These are phyloP conservation scores for Ibycter americanus DNA, from an alignment of 2,797 vertebrate species.

Conservation along the genomic window DNA sequence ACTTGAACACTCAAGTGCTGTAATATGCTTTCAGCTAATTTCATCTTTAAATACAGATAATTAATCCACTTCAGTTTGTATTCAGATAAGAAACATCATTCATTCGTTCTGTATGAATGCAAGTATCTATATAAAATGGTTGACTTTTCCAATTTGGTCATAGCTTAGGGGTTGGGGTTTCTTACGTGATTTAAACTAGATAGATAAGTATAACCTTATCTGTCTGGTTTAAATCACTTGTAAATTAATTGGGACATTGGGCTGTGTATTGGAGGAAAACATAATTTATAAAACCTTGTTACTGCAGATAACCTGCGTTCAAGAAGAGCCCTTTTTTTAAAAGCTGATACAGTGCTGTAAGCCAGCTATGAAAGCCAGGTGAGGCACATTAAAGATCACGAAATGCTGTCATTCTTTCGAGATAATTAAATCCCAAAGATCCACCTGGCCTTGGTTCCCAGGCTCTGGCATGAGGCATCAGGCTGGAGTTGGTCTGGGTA, in stretches of 20 bases:
- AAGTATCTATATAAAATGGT: not conserved
- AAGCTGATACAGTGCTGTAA: not conserved
- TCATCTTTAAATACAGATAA: conserved; percentile 58
- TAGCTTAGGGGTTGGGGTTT: not conserved
- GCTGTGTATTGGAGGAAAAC: not conserved
- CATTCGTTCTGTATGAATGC: not conserved
- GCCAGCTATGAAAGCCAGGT: not conserved
- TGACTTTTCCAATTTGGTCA: not conserved
- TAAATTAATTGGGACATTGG: not conserved
- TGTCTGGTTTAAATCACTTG: too few relatives aligned
- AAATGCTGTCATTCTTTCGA: not conserved
- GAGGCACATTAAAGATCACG: not conserved
- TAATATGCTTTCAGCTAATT: conserved; percentile 57
- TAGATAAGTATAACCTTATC: not conserved
- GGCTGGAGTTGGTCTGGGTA: not conserved
- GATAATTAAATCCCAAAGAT: not conserved
- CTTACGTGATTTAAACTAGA: not conserved
- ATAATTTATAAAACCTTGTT: not conserved
- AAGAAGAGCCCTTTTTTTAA: not conserved
- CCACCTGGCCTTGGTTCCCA: not conserved
- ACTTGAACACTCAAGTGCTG: conserved; percentile 38
- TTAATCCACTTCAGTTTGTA: conserved; percentile 32
- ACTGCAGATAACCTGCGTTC: not conserved
- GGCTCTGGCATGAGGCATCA: not conserved
- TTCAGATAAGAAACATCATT: conserved; percentile 7